These are phyloP conservation scores for Gambusia holbrooki DNA, from an alignment of 2,113 vertebrate genomes.

Conservation along the genomic window DNA sequence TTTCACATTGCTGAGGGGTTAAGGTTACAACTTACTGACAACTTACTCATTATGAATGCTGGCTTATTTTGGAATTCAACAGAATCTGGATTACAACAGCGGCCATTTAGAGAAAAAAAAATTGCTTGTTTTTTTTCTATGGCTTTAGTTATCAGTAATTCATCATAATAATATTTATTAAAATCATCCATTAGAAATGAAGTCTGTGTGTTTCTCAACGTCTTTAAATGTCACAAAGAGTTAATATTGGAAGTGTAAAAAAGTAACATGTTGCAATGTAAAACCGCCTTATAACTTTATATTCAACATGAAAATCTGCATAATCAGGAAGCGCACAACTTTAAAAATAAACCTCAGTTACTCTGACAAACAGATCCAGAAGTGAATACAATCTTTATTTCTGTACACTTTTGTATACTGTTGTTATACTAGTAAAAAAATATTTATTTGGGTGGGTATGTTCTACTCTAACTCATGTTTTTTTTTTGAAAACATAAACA, in stretches of 20 bases:
- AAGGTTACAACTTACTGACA: too few species aligned
- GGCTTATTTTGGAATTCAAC: too few species aligned
- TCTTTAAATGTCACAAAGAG: constrained; percentile 7
- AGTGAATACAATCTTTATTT: too few species aligned
- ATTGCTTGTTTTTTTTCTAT: too few species aligned
- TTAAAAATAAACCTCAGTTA: too few species aligned
- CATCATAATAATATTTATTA: neutral
- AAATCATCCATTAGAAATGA: constrained; percentile 1
- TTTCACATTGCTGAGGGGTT: too few species aligned
- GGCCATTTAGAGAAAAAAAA: too few species aligned
- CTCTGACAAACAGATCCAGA: too few species aligned
- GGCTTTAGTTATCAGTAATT: neutral
- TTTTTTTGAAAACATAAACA: too few species aligned
- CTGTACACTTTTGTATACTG: neutral
- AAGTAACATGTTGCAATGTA: neutral
- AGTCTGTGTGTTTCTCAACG: neutral
- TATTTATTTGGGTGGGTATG: neutral
- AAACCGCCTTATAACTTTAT: neutral
- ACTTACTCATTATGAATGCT: too few species aligned
- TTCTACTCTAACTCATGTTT: neutral
- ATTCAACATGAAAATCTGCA: neutral
- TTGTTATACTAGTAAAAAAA: neutral
- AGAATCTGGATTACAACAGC: too few species aligned
- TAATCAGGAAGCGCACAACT: neutral
- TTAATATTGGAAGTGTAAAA: neutral